phyloP scores from a whole-genome alignment of 2,113 vertebrate species.

The Erpornis zantholeuca region DNA sequence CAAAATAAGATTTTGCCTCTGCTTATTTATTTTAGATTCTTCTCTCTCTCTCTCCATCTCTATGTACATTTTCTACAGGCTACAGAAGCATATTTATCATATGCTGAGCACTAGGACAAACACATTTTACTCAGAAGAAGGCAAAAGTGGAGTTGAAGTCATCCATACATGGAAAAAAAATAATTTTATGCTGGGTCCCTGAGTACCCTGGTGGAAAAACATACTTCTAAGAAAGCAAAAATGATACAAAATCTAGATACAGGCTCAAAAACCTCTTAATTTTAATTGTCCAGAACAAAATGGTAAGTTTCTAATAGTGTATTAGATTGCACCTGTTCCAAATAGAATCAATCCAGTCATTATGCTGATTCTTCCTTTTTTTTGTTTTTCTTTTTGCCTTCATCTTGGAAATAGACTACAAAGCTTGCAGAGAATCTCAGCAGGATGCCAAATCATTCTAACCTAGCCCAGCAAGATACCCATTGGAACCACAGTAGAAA shows the following conservation, averaged over 20 bases:
- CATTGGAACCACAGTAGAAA: constrained; percentile 34
- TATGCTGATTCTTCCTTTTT: neutral
- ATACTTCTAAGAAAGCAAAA: neutral
- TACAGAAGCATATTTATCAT: neutral
- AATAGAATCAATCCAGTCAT: constrained; percentile 32
- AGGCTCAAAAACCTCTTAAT: neutral
- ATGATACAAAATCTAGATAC: neutral
- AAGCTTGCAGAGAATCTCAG: constrained; percentile 41
- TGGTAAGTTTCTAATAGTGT: neutral
- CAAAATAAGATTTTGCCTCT: neutral
- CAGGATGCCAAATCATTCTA: constrained; percentile 57
- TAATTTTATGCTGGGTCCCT: neutral
- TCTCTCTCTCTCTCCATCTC: neutral
- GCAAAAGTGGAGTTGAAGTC: neutral
- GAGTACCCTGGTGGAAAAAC: neutral
- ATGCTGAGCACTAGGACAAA: neutral
- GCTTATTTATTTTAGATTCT: neutral
- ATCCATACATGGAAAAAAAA: neutral
- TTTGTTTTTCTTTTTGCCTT: neutral
- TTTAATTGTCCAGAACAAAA: neutral
- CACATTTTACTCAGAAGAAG: neutral
- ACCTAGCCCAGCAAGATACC: constrained; percentile 52
- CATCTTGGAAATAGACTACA: constrained; percentile 37
- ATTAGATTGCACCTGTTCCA: constrained; percentile 9
- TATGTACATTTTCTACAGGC: neutral